phyloP scores from a whole-genome alignment of 2,888 invertebrate genomes.

The Ctenicera cuprea region DNA sequence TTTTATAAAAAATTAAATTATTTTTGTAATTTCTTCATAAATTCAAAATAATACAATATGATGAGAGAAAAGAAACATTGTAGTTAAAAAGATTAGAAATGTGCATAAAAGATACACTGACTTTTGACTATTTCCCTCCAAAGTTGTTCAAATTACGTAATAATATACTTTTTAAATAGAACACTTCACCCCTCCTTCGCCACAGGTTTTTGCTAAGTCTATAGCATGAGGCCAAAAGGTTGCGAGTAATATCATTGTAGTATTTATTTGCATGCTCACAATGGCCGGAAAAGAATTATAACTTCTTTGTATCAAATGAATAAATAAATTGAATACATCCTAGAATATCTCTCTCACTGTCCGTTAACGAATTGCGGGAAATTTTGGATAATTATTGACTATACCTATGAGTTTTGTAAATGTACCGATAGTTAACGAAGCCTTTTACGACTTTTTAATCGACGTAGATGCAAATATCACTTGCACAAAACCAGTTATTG shows the following conservation, averaged over 20 bases:
- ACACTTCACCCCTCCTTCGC: background rate
- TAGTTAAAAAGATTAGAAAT: too few species aligned
- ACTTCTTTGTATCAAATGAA: slow-evolving; percentile 47
- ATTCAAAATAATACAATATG: too few species aligned
- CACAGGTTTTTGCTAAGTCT: background rate
- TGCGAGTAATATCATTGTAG: slow-evolving; percentile 33
- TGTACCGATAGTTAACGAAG: too few species aligned
- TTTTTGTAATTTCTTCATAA: too few species aligned
- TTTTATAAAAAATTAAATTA: too few species aligned
- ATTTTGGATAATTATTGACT: background rate
- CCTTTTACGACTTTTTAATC: too few species aligned
- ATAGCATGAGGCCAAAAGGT: slow-evolving; percentile 43
- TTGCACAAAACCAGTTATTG: background rate
- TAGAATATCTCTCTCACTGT: background rate
- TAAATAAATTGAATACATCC: slow-evolving; percentile 36
- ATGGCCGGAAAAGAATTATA: slow-evolving; percentile 55
- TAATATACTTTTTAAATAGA: background rate
- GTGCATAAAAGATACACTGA: background rate
- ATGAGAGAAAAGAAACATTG: too few species aligned
- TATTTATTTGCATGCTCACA: slow-evolving; percentile 56
- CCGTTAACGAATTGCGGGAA: background rate
- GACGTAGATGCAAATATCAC: too few species aligned
- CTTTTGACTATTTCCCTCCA: background rate
- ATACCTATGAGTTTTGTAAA: too few species aligned
- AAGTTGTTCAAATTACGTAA: background rate